Evolutionary conservation across 2,888 invertebrate genomes (phyloP), one percentile per base, ranked within the genome.

Genomic region (Plusia festucae): DNA sequence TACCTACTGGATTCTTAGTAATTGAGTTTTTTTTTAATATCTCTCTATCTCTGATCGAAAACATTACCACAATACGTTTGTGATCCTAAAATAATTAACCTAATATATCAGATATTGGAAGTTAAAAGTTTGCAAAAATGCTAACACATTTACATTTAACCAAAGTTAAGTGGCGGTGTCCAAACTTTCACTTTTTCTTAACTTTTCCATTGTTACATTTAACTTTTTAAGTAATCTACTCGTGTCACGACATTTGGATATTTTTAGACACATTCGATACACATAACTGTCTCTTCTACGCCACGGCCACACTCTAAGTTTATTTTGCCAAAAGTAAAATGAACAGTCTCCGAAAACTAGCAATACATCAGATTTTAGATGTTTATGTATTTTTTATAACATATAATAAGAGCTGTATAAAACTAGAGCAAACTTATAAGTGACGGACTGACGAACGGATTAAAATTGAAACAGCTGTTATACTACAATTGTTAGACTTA

Each of bases 401-500:
- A n/a, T n/a, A n/a, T n/a, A n/a, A n/a, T n/a, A n/a, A n/a, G n/a
- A n/a, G 2, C 13, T 20, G 20, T n/a, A 54, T 22, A 60, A 68
- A 63, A 55, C 27, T 46, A 30, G 32, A 60, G 20, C 16, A 40
- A 32, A 22, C 27, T 64, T 53, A 55, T 65, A 68, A 54, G 24
- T 49, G 11, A 20, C 49, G 57, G 53, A 70, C 62, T 40, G 60
- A 55, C 56, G 20, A 60, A 64, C 54, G 55, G 59, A 60, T 61
- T 49, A 46, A 44, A 53, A 53, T 62, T 24, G 49, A 55, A 69
- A 74, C 65, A 56, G 18, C 51, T 13, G 40, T 32, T 18, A 20
- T 16, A 52, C 46, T 54, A 4, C 34, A 55, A 71, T 75, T 71
- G 79, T 71, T 68, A 65, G 20, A 55, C 51, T 24, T 62, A 61